Percentiles rank a stretch among this genome's conserved stretches.
These are phyloP conservation scores for Hepsetus odoe DNA, from an alignment of 2,113 vertebrate species.

Conservation along the genomic window DNA sequence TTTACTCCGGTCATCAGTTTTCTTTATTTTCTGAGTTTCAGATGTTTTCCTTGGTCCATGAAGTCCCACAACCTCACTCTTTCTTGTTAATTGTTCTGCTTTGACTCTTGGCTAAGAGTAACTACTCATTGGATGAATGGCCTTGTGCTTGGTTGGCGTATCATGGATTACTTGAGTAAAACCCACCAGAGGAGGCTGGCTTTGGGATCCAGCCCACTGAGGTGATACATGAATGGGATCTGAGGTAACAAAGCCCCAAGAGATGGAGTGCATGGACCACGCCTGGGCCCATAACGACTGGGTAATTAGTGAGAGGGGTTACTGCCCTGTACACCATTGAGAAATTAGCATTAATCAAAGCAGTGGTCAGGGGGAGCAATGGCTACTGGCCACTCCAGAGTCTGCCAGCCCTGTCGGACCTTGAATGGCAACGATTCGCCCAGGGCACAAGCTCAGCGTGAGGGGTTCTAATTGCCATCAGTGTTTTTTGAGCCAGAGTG, in stretches of 20 bases:
- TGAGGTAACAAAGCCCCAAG: conserved; percentile 50
- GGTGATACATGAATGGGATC: conserved; percentile 28
- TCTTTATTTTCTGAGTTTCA: not conserved
- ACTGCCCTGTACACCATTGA: conserved; percentile 63
- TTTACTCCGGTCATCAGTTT: too few relatives aligned
- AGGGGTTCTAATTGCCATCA: conserved; percentile 68
- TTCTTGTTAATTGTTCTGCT: conserved; percentile 9
- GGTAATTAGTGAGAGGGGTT: conserved; percentile 67
- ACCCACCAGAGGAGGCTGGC: conserved; percentile 30
- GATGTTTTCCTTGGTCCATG: not conserved
- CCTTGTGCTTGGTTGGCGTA: conserved; percentile 23
- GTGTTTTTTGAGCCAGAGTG: conserved; percentile 56
- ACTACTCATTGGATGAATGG: conserved; percentile 43
- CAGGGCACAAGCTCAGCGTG: conserved; percentile 60
- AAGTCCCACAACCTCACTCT: not conserved
- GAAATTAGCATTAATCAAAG: conserved; percentile 76
- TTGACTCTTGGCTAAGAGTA: not conserved
- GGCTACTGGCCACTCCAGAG: conserved; percentile 50
- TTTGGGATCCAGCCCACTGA: conserved; percentile 7
- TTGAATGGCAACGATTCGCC: conserved; percentile 63
- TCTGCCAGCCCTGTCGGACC: conserved; percentile 46
- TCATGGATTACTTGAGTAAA: conserved; percentile 43
- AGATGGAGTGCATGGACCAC: conserved; percentile 64
- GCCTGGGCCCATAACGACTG: conserved; percentile 65
- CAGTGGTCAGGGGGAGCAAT: conserved; percentile 47